Conservation (phyloP, 1,140 invertebrate genomes). For the Nylanderia fulva region DNA sequence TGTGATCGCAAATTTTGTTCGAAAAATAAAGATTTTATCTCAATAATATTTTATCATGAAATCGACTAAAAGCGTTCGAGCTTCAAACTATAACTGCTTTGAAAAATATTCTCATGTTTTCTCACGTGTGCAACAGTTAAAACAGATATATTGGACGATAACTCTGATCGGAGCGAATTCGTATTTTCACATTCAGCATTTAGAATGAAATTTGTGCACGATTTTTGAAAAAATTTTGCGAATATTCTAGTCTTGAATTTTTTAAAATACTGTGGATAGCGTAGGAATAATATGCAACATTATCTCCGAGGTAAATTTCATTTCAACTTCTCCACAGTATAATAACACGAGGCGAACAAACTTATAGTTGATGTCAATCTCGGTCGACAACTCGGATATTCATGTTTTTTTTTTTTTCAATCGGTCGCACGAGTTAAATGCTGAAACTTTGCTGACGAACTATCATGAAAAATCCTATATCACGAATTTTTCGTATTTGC, state of each 20-base stretch:
- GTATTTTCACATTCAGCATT: not conserved
- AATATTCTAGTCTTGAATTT: not conserved
- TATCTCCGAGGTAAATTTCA: constrained; percentile 20
- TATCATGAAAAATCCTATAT: constrained; percentile 26
- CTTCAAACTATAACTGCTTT: not conserved
- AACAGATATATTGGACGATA: constrained; percentile 13
- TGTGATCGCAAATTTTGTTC: not conserved
- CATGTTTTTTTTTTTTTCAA: constrained; percentile 38
- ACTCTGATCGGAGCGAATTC: not conserved
- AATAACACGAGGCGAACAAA: constrained; percentile 26
- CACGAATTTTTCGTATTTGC: constrained; percentile 41
- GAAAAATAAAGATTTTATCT: not conserved
- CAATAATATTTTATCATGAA: not conserved
- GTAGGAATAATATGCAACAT: not conserved
- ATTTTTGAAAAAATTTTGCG: not conserved
- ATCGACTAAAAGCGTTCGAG: not conserved
- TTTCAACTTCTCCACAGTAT: constrained; percentile 16
- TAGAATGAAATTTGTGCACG: not conserved
- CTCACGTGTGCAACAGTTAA: not conserved
- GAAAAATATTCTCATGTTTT: not conserved
- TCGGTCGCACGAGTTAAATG: not conserved
- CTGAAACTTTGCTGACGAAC: constrained; percentile 1
- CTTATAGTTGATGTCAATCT: constrained; percentile 18
- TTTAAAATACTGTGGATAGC: not conserved
- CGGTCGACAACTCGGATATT: constrained; percentile 41